These are phyloP conservation scores for Tiliacea citrago DNA, from an alignment of 2,888 invertebrate genomes.

Conservation along the genomic window DNA sequence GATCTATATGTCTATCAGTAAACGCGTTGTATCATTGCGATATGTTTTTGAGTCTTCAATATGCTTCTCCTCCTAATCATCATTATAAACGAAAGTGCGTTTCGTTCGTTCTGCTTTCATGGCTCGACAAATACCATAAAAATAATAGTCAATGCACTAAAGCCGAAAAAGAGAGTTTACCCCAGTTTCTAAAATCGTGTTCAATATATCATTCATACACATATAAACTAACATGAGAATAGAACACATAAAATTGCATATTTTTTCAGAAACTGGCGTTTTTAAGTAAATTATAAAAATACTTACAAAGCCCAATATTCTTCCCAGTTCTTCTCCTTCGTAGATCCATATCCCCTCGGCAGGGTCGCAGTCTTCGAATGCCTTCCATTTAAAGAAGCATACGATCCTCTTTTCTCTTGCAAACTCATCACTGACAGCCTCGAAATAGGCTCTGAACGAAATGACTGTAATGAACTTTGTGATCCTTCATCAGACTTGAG, in stretches of 20 bases:
- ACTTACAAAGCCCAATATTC: constrained; percentile 89
- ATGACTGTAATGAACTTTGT: constrained; percentile 82
- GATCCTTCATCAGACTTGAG: constrained; percentile 83
- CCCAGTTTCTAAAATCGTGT: not conserved
- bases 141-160: not conserved
- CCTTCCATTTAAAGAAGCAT: constrained; percentile 78
- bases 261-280: not conserved
- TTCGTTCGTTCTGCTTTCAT: constrained; percentile 31
- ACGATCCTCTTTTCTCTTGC: constrained; percentile 80
- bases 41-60: not conserved
- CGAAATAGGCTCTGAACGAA: constrained; percentile 83
- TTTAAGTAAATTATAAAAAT: constrained; percentile 31
- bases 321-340: constrained; percentile 86
- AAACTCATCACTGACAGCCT: constrained; percentile 81
- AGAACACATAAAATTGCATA: not conserved
- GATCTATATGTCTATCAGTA: not conserved
- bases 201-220: not conserved
- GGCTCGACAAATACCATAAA: constrained; percentile 8
- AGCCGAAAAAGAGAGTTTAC: not conserved
- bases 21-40: not conserved
- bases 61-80: not conserved
- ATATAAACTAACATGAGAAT: not conserved
- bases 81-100: not conserved
- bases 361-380: constrained; percentile 81
- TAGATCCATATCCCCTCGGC: constrained; percentile 85